Conservation (phyloP, 2,888 invertebrate genomes). For the Beris chalybata region DNA sequence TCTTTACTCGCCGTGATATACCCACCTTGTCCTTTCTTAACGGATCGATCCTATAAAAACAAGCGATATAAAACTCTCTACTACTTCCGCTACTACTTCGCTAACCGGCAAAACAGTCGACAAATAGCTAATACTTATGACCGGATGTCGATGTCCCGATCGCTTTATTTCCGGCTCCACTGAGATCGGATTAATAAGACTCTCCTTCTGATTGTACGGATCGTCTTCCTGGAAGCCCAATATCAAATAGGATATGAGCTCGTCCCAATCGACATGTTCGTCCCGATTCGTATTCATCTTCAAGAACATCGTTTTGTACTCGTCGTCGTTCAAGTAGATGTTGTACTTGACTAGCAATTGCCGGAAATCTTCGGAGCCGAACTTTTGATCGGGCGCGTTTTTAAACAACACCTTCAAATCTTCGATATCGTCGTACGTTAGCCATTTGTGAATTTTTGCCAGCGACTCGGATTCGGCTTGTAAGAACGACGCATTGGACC, state of each 20-base stretch:
- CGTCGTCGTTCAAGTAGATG: constrained; percentile 56
- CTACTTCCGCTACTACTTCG: too few species aligned
- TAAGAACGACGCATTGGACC: background rate
- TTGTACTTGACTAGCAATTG: constrained; percentile 43
- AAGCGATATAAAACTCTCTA: constrained; percentile 3
- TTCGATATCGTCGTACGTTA: constrained; percentile 48
- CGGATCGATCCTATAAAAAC: constrained; percentile 58
- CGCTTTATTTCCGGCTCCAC: constrained; percentile 62
- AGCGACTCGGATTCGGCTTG: background rate
- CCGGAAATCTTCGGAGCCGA: constrained; percentile 47
- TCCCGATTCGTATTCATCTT: constrained; percentile 63
- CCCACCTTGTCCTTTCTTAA: constrained; percentile 65
- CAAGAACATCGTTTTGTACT: constrained; percentile 64
- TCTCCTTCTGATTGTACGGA: constrained; percentile 63
- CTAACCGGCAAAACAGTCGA: constrained; percentile 57
- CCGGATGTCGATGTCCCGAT: constrained; percentile 70
- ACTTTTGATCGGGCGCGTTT: constrained; percentile 40
- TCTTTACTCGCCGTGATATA: constrained; percentile 77
- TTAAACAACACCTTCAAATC: constrained; percentile 44
- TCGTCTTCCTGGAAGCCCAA: constrained; percentile 72
- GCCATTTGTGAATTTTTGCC: constrained; percentile 48
- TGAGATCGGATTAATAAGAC: constrained; percentile 66
- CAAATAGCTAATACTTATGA: constrained; percentile 66
- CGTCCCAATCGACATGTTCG: constrained; percentile 70
- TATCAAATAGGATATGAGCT: constrained; percentile 75